Evolutionary conservation across 2,888 invertebrate genomes (phyloP).

Genomic region (Agelastica alni): DNA sequence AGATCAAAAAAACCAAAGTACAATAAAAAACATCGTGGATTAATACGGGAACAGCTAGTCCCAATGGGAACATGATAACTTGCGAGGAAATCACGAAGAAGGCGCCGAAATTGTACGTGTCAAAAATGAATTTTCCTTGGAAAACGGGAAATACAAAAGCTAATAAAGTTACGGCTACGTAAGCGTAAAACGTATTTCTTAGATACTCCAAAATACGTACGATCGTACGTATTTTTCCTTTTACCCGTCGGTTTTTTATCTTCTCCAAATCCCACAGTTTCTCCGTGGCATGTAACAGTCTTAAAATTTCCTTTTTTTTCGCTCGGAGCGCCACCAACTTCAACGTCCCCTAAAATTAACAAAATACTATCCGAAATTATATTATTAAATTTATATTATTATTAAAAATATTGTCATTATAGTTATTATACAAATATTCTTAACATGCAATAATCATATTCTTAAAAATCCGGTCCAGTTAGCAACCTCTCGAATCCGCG

Average conservation of each 20-base stretch:
- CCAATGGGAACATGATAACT: not conserved
- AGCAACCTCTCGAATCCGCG: too few species aligned
- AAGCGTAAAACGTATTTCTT: not conserved
- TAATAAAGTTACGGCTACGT: not conserved
- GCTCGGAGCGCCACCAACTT: conserved; percentile 1
- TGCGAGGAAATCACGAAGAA: not conserved
- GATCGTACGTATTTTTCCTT: not conserved
- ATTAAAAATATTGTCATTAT: too few species aligned
- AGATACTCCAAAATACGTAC: not conserved
- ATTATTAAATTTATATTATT: too few species aligned
- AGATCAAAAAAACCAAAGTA: conserved; percentile 4
- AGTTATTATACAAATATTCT: too few species aligned
- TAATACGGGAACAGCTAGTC: conserved; percentile 3
- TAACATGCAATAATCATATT: too few species aligned
- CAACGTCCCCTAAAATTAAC: conserved; percentile 1
- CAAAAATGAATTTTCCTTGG: not conserved
- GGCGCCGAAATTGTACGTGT: not conserved
- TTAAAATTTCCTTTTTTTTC: not conserved
- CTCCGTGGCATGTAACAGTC: not conserved
- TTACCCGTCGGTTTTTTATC: not conserved
- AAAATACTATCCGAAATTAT: too few species aligned
- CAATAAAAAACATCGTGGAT: conserved; percentile 11
- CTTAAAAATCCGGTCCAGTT: too few species aligned
- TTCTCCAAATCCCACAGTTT: not conserved
- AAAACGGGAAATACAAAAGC: not conserved